A percentile compares a stretch with the other conserved stretches of the same genome.
phyloP scores from a whole-genome alignment of 2,888 invertebrate genomes.

The Parasteatoda lunata region DNA sequence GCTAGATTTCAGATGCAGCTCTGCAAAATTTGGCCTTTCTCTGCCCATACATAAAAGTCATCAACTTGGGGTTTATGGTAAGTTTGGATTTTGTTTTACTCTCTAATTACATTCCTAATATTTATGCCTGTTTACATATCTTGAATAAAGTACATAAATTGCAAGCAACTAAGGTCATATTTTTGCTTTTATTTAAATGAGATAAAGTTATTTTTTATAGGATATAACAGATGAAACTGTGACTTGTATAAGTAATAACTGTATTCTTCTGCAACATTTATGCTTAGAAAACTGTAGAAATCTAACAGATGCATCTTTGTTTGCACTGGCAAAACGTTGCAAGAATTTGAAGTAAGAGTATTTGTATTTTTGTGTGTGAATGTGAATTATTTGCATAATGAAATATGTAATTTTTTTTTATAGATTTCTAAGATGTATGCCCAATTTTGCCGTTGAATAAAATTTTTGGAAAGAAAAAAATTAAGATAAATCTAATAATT shows the following conservation, averaged over 20 bases:
- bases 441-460: background rate
- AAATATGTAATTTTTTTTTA: background rate
- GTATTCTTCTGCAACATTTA: background rate
- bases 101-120: background rate
- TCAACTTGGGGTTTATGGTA: background rate
- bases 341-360: background rate
- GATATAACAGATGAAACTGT: background rate
- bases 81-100: background rate
- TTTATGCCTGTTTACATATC: background rate
- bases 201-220: background rate
- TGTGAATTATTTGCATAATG: background rate
- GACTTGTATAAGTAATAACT: background rate
- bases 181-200: background rate
- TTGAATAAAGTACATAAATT: background rate
- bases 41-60: background rate
- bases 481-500: too few species aligned
- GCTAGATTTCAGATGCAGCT: background rate
- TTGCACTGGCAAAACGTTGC: background rate
- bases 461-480: too few species aligned
- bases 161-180: background rate
- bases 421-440: background rate
- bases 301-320: background rate
- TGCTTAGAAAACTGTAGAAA: background rate
- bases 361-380: background rate
- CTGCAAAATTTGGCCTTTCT: background rate